Base-by-base conservation (phyloP, 2,888 invertebrate genomes). In the Balanococcus diminutus region DNA sequence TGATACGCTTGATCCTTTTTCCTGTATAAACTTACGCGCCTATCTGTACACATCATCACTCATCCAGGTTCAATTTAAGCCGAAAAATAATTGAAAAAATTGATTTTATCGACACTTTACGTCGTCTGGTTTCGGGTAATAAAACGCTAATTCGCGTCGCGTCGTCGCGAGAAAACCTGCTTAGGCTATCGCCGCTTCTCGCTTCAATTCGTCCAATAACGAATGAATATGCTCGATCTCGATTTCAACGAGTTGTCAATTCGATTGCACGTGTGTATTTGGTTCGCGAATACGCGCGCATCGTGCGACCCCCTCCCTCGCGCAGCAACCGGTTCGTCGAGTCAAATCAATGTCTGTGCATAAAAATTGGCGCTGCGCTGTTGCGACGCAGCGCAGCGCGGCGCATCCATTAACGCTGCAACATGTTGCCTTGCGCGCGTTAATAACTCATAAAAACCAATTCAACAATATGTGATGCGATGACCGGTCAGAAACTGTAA, bases 381-480 rank as follows among this genome's bases (percentile, higher is more conserved):
- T 11, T 3, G 51, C 51, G 51, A 19, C 5, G 4, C 36, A 8
- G 36, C 8, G 36, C n/a, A n/a, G 36, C 14, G 11, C 61, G 61
- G 8, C 9, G 61, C 2, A 67, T 67, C 61, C 61, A 67, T 67
- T 67, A 75, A 32, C n/a, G 19, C n/a, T n/a, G n/a, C 32, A 32
- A 32, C 75, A 32, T 67, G 14, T n/a, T n/a, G n/a, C n/a, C 11
- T 67, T 75, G n/a, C 75, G 75, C 75, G 32, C 75, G 32, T 75
- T 82, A 82, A 82, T 82, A 82, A 82, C 28, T 82, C 82, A 82
- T 82, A 51, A 82, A 82, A 82, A 22, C 51, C 82, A 82, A 82
- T 82, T 46, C 28, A 56, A 28, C 82, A 31, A 82, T 31, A 46
- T 82, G 11, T 11, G 82, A 82, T 56, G 51, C 51, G 22, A 51